Percentiles rank a stretch among this genome's conserved stretches.
phyloP scores from a whole-genome alignment of 2,888 invertebrate species.

The Coremacera marginata region DNA sequence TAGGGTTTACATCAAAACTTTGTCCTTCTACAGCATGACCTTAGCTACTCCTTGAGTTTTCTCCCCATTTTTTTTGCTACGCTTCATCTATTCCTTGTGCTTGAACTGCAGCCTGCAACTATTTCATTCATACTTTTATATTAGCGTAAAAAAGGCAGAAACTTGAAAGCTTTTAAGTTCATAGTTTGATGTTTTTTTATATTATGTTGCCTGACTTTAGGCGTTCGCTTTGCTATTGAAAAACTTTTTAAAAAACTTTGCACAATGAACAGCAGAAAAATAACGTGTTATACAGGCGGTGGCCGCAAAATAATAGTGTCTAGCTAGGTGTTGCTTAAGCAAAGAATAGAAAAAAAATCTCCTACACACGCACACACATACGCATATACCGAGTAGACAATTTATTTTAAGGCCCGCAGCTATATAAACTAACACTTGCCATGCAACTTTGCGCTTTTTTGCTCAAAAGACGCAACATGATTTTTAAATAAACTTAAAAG shows the following conservation, averaged over 20 bases:
- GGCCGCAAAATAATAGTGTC: not conserved
- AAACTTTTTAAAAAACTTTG: not conserved
- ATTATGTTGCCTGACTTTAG: not conserved
- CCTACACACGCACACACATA: not conserved
- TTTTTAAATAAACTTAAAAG: not conserved
- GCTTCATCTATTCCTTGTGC: not conserved
- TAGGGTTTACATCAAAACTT: constrained; percentile 19
- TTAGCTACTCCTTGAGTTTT: not conserved
- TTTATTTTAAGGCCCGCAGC: not conserved
- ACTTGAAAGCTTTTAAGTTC: not conserved
- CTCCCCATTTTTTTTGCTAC: not conserved
- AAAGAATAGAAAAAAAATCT: not conserved
- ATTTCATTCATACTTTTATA: not conserved
- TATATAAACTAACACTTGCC: not conserved
- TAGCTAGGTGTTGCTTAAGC: not conserved
- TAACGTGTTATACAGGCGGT: not conserved
- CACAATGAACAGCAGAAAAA: not conserved
- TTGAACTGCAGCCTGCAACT: not conserved
- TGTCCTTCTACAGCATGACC: not conserved
- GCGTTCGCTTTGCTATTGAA: not conserved
- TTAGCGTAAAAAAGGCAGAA: not conserved
- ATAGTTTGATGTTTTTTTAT: not conserved
- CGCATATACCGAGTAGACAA: not conserved
- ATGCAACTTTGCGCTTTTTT: not conserved
- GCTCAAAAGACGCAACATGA: not conserved